Base-by-base conservation (phyloP, 2,888 invertebrate genomes). In the Drosophila ezoana region DNA sequence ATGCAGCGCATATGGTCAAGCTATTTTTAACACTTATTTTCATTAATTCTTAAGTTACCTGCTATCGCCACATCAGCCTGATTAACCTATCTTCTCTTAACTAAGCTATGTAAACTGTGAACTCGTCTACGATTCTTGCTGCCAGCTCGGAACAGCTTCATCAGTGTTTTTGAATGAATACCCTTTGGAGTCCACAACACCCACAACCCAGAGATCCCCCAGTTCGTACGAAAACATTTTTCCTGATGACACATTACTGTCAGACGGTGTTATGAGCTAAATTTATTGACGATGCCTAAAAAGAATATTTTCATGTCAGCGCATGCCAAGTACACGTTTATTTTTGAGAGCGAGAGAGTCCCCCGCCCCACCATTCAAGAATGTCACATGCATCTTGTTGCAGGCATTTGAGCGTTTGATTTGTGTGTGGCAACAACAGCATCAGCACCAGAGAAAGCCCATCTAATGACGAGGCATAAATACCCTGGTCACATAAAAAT, bases 161-260 rank as follows among this genome's bases (percentile, higher is more conserved):
- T 44, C 60, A 35, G 16, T 18, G 28, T 60, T 48, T 49, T 13
- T 20, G 40, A 51, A 51, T 58, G 48, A 43, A 61, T 4, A 10
- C 16, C 33, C 40, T 40, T 33, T 32, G 13, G 18, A 47, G 33
- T 41, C 35, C 64, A 20, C 53, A 63, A 58, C 69, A 47, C 60
- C 52, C 47, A 68, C 61, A 53, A 53, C 52, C 32, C 9, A 5
- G 14, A 45, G 41, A 23, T 40, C 43, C 28, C 45, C 49, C 49
- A 72, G 71, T 79, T 87, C 71, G 72, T 79, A 76, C 67, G 68
- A 76, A 82, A 82, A 76, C 69, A 86, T 87, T 83, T 86, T 67
- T 75, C 59, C 78, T 71, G 86, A 82, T 83, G 83, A 88, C 88
- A 88, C 83, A 88, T 83, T 86, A 83, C 72, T 83, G 83, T 83